Evolutionary conservation across 2,113 vertebrate species (phyloP).

Genomic region (Perognathus longimembris): DNA sequence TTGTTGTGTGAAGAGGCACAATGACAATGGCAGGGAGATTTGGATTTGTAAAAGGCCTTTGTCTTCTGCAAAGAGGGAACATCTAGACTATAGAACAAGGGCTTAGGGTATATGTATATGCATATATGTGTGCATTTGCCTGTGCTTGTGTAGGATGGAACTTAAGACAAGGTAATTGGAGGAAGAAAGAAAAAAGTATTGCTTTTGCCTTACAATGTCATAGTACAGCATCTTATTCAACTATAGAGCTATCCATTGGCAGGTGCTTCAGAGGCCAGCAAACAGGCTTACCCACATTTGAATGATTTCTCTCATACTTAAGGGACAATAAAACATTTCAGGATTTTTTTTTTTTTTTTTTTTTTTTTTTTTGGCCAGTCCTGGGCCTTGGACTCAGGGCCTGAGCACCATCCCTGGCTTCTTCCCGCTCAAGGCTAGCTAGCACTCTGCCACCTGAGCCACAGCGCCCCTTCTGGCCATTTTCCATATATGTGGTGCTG

Average conservation of each 20-base stretch:
- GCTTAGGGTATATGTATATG: too few relatives aligned
- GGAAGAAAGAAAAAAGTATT: neutral
- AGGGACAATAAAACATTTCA: neutral
- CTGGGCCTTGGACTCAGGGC: too few relatives aligned
- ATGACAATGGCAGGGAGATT: neutral
- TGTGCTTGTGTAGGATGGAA: neutral
- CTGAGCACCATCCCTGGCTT: too few relatives aligned
- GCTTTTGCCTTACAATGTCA: neutral
- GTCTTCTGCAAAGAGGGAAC: neutral
- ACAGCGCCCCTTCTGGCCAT: too few relatives aligned
- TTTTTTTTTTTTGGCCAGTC: neutral
- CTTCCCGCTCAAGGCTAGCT: too few relatives aligned
- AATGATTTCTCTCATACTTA: constrained; percentile 9
- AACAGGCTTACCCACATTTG: neutral
- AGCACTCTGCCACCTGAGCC: too few relatives aligned
- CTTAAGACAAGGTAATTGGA: neutral
- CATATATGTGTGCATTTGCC: neutral
- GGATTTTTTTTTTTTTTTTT: neutral
- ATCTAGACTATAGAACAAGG: neutral
- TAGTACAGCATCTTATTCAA: neutral
- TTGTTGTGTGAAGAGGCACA: neutral
- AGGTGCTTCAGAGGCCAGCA: neutral
- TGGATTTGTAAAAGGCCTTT: neutral
- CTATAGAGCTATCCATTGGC: neutral
- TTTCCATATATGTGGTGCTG: too few relatives aligned